Evolutionary conservation across 2,797 vertebrate genomes (phyloP), one percentile per base, ranked within the genome.

Genomic region (Hydrolagus colliei): DNA sequence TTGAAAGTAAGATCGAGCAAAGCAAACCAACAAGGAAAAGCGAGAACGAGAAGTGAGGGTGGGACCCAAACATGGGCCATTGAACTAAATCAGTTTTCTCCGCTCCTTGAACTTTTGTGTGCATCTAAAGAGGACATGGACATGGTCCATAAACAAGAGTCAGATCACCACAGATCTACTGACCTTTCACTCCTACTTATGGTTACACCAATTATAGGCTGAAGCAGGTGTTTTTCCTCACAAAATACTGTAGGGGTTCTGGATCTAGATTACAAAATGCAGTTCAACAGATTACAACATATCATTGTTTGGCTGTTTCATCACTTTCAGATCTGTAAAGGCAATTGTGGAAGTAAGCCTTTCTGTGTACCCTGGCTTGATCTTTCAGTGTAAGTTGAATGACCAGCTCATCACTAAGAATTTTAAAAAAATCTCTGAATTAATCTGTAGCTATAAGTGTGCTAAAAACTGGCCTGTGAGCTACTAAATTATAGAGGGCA

Each of bases 51-150:
- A 65, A 11, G 72, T 65, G 52, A 75, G 72, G 61, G 62, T 35
- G 62, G 52, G 72, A 74, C n/a, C 85, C 52, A 86, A 18, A 87
- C 85, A 87, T 86, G 86, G 20, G 86, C 65, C 87, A 73, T 22
- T 2, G 71, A 78, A 73, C 8, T 41, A 73, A 86, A 73, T 6
- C n/a, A 27, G 22, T 87, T 86, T 2, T 65, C 87, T n/a, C 59
- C 86, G 8, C 87, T 86, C 86, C 85, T 27, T 85, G 85, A 72
- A 74, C 75, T 16, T 76, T 87, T 32, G 52, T 67, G 72, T 71
- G 10, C 18, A 73, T 88, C 86, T 85, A 85, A 87, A 89, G 85
- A 86, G 76, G 86, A 89, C 87, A 13, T 41, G 73, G 87, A 52
- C 0, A 65, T 20, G 12, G 88, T 32, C 20, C 52, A 86, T 0